phyloP scores from a whole-genome alignment of 2,113 vertebrate species.

The Ailuropoda melanoleuca region DNA sequence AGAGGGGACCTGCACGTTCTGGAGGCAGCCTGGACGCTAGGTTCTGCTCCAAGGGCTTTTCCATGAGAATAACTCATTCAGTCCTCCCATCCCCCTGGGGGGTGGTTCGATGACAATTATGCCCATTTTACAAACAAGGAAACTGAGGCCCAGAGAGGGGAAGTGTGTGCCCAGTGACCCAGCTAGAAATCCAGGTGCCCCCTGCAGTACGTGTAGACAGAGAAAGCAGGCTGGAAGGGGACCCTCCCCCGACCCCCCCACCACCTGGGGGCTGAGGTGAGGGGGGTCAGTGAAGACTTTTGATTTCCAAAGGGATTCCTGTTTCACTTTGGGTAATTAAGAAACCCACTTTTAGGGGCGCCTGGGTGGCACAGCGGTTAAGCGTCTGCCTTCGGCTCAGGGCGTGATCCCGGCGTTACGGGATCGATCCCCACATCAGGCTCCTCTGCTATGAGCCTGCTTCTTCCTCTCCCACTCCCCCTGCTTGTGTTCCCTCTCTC shows the following conservation, averaged over 20 bases:
- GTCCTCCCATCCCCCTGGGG: neutral
- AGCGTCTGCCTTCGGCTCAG: too few species aligned
- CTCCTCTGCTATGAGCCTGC: too few species aligned
- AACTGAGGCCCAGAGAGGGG: neutral
- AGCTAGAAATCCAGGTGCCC: neutral
- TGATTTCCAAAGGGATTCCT: neutral
- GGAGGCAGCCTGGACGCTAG: fast-evolving
- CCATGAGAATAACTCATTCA: neutral
- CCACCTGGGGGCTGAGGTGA: neutral
- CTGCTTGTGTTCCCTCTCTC: too few species aligned
- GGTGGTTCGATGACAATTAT: neutral
- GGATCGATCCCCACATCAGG: too few species aligned
- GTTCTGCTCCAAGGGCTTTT: neutral
- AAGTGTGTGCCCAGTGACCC: neutral
- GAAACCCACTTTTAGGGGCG: neutral
- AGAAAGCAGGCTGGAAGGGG: neutral
- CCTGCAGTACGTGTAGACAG: fast-evolving
- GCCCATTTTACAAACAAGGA: neutral
- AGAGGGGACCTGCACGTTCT: fast-evolving
- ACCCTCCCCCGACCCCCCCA: neutral
- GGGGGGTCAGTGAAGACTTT: neutral
- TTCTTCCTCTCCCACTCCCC: too few species aligned
- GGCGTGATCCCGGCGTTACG: too few species aligned
- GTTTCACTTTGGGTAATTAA: neutral
- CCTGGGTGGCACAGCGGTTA: too few species aligned